These are phyloP conservation scores for Lepidurus couesii DNA, from an alignment of 1,140 invertebrate species.

Conservation along the genomic window DNA sequence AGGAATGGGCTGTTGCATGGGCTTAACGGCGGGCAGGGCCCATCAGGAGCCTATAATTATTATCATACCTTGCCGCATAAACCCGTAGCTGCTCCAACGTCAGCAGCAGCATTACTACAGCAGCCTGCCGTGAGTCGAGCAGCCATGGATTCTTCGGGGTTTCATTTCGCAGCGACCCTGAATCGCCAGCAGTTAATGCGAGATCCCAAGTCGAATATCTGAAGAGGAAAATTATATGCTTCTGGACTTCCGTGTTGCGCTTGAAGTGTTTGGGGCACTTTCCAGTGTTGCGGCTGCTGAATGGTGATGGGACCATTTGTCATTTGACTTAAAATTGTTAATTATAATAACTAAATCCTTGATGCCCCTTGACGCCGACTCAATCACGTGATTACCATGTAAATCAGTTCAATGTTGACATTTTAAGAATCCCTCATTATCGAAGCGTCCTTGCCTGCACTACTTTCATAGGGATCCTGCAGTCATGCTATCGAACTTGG, in stretches of 20 bases:
- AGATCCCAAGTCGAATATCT: neutral
- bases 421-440: neutral
- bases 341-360: neutral
- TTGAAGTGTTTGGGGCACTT: neutral
- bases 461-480: neutral
- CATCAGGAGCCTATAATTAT: neutral
- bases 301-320: conserved; percentile 21
- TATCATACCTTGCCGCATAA: neutral
- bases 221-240: neutral
- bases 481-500: neutral
- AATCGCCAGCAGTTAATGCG: neutral
- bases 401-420: neutral
- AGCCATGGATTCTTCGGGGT: neutral
- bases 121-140: neutral
- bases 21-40: neutral
- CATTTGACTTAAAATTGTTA: neutral
- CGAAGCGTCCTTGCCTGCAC: neutral
- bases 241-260: neutral
- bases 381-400: neutral
- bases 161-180: neutral
- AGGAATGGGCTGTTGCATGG: neutral
- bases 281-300: conserved; percentile 7
- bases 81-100: neutral
- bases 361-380: neutral
- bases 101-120: neutral